A percentile compares a stretch with the other conserved stretches of the same genome.
These are phyloP conservation scores for Anticlea derivata DNA, from an alignment of 2,888 invertebrate species.

Conservation along the genomic window DNA sequence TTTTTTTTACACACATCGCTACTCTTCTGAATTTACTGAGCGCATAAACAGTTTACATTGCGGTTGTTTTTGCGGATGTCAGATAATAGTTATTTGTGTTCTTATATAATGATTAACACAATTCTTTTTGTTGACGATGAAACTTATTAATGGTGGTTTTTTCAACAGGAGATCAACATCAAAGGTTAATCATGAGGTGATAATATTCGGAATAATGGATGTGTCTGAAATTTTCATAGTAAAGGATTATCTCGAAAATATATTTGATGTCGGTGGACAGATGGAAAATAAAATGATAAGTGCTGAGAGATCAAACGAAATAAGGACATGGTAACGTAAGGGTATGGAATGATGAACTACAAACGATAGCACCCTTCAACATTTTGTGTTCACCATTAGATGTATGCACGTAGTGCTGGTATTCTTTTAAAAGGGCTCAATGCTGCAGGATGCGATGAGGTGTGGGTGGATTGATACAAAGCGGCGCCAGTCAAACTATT, in stretches of 20 bases:
- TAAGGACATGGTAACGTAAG: slow-evolving; percentile 31
- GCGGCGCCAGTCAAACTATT: slow-evolving; percentile 47
- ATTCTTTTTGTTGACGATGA: slow-evolving; percentile 60
- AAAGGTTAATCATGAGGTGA: slow-evolving; percentile 46
- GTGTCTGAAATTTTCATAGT: slow-evolving; percentile 25
- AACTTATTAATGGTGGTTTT: slow-evolving; percentile 63
- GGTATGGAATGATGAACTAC: slow-evolving; percentile 7
- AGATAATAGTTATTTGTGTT: slow-evolving; percentile 60
- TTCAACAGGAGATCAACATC: slow-evolving; percentile 63
- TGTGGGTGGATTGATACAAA: slow-evolving; percentile 13
- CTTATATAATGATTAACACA: slow-evolving; percentile 63
- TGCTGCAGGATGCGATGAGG: background rate
- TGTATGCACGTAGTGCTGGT: too few species aligned
- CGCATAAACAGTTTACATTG: slow-evolving; percentile 57
- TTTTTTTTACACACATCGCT: slow-evolving; percentile 48
- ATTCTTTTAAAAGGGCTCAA: background rate
- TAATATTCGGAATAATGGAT: slow-evolving; percentile 36
- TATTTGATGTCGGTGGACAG: slow-evolving; percentile 23
- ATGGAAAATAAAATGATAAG: slow-evolving; percentile 22
- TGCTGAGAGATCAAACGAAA: slow-evolving; percentile 18
- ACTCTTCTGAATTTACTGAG: slow-evolving; percentile 44
- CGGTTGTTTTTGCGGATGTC: slow-evolving; percentile 60
- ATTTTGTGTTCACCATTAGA: background rate
- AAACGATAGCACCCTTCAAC: background rate
- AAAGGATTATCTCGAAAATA: slow-evolving; percentile 17